Percentiles rank a stretch among this genome's conserved stretches.
Evolutionary conservation across 2,113 vertebrate species (phyloP).

Genomic region (Alligator sinensis): DNA sequence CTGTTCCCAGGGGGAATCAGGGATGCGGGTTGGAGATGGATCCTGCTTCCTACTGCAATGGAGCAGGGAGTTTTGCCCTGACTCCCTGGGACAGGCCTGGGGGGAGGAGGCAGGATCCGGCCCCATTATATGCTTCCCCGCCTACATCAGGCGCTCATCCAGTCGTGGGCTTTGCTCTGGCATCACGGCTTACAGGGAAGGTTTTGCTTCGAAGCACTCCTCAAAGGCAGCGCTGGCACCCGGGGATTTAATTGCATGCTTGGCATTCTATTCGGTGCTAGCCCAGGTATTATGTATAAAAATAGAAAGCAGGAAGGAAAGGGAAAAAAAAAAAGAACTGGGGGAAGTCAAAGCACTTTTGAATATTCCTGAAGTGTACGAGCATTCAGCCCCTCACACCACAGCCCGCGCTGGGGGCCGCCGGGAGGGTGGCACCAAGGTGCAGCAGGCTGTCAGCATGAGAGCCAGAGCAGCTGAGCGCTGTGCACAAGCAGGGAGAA

Average conservation of each 20-base stretch:
- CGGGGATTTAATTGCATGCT: neutral
- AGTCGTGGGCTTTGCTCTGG: neutral
- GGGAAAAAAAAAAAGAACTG: neutral
- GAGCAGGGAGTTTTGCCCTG: fast-evolving
- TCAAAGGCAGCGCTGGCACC: neutral
- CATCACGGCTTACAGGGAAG: neutral
- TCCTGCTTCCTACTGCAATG: neutral
- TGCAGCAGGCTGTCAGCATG: neutral
- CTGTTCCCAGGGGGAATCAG: neutral
- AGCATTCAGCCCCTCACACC: neutral
- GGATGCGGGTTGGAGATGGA: neutral
- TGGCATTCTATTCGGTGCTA: neutral
- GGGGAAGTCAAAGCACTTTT: neutral
- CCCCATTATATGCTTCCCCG: fast-evolving
- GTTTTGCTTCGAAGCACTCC: neutral
- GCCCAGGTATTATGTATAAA: constrained; percentile 43
- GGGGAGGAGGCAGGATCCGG: neutral
- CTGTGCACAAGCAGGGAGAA: neutral
- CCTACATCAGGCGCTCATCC: neutral
- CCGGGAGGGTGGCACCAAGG: neutral
- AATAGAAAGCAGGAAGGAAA: constrained; percentile 8
- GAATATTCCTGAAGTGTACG: neutral
- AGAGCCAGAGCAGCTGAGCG: neutral
- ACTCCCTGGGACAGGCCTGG: neutral
- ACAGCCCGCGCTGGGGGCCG: neutral